Evolutionary conservation across 2,797 vertebrate species (phyloP), one percentile per base, ranked within the genome.

Genomic region (Threskiornis aethiopicus): DNA sequence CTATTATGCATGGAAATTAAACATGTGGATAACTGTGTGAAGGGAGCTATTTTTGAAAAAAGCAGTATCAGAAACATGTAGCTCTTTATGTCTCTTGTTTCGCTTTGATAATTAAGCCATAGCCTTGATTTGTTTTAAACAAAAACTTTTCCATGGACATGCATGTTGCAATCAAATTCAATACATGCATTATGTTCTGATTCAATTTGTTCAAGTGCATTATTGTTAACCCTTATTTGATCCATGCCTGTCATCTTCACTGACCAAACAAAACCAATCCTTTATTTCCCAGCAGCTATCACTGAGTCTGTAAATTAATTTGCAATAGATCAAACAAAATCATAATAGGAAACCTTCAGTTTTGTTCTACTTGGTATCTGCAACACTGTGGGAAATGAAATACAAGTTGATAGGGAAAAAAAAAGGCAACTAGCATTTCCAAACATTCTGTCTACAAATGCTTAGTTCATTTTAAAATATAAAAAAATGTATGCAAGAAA

Each of bases 1-100:
- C 96, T 97, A 98, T 98, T 98, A 98, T 97, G 85, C 86, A 89
- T 97, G 96, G 97, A 98, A 98, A 98, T 98, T 97, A 98, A 98
- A 98, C 96, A 97, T 90, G 95, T 91, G 98, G 97, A 97, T 98
- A 98, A 98, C 89, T 96, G 86, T 95, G 95, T 93, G 97, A 98
- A 98, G 93, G 71, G 96, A 98, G 96, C 70, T 96, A 86, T 96
- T 96, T 97, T 89, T 96, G 75, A 96, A 97, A 97, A 97, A 96
- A 90, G n/a, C 71, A 85, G 49, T 96, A 97, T 94, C 91, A 97
- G 94, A 95, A 97, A 91, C 77, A 92, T 86, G 76, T 96, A 97
- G 84, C 73, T 97, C 95, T 98, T 98, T 98, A 95, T 97, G 73
- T 44, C 47, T 97, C 95, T 92, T 98, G 96, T 97, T 98, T 98